These are phyloP conservation scores for Nothocercus nigrocapillus DNA, from an alignment of 2,113 vertebrate species.

Conservation along the genomic window DNA sequence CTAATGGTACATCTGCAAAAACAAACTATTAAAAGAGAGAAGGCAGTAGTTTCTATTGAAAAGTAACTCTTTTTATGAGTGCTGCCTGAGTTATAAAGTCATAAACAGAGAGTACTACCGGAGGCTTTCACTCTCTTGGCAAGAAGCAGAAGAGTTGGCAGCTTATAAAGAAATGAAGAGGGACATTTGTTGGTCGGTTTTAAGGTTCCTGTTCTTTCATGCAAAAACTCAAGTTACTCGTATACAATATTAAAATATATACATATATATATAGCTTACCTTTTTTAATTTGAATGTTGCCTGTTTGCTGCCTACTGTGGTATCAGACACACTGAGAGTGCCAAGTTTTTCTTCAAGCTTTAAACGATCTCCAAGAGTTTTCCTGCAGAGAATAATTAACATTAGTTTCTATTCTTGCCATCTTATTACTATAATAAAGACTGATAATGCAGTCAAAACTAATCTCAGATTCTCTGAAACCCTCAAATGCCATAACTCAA, in stretches of 20 bases:
- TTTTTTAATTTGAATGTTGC: slow-evolving; percentile 93
- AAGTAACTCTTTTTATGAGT: not conserved
- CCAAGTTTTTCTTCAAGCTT: slow-evolving; percentile 88
- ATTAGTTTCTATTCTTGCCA: not conserved
- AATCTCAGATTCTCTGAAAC: not conserved
- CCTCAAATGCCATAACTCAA: not conserved
- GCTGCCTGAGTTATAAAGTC: not conserved
- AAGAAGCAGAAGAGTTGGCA: slow-evolving; percentile 36
- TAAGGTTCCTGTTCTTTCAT: slow-evolving; percentile 57
- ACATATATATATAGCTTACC: slow-evolving; percentile 77
- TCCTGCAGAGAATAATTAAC: slow-evolving; percentile 75
- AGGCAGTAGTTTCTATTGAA: not conserved
- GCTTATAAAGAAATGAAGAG: slow-evolving; percentile 42
- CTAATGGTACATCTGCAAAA: not conserved
- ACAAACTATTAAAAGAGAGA: not conserved
- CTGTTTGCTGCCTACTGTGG: slow-evolving; percentile 94
- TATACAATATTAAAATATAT: slow-evolving; percentile 2
- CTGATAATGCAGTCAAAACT: not conserved
- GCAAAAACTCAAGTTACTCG: slow-evolving; percentile 40
- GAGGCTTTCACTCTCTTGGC: slow-evolving; percentile 51
- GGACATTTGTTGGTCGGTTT: slow-evolving; percentile 52
- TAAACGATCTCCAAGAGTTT: slow-evolving; percentile 92
- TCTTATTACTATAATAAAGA: not conserved
- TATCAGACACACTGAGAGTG: slow-evolving; percentile 79
- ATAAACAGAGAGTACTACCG: not conserved